A percentile compares a stretch with the other conserved stretches of the same genome.
phyloP scores from a whole-genome alignment of 2,888 invertebrate species.

The Amphimallon solstitiale region DNA sequence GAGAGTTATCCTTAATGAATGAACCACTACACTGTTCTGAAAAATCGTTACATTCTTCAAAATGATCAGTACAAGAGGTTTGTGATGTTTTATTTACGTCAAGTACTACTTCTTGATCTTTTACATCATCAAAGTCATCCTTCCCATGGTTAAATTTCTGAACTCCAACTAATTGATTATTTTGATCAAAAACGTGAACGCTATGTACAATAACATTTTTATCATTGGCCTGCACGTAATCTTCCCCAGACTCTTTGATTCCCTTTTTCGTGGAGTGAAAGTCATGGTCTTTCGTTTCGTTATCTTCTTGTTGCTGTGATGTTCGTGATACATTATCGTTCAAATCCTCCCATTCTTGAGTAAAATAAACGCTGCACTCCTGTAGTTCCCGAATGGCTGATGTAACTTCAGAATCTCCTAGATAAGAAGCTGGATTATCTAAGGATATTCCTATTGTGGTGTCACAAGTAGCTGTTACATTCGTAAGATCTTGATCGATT shows the following conservation, averaged over 20 bases:
- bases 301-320: neutral
- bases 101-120: neutral
- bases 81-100: neutral
- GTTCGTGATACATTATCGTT: neutral
- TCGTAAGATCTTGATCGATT: no score
- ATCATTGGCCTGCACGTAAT: no score
- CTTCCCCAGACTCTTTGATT: neutral
- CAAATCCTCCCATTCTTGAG: constrained; percentile 27
- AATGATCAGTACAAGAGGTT: neutral
- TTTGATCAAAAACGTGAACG: constrained; percentile 28
- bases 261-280: neutral
- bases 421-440: neutral
- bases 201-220: constrained; percentile 30
- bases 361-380: constrained; percentile 30
- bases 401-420: constrained; percentile 21
- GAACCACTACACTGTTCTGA: neutral
- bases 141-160: constrained; percentile 16
- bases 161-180: constrained; percentile 25
- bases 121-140: neutral
- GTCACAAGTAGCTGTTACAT: no score
- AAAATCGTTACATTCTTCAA: neutral
- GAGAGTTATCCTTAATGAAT: no score
- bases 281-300: neutral
- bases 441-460: neutral
- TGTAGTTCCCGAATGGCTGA: constrained; percentile 18